Evolutionary conservation across 2,797 vertebrate genomes (phyloP).

Genomic region (Leucoraja ocellata): DNA sequence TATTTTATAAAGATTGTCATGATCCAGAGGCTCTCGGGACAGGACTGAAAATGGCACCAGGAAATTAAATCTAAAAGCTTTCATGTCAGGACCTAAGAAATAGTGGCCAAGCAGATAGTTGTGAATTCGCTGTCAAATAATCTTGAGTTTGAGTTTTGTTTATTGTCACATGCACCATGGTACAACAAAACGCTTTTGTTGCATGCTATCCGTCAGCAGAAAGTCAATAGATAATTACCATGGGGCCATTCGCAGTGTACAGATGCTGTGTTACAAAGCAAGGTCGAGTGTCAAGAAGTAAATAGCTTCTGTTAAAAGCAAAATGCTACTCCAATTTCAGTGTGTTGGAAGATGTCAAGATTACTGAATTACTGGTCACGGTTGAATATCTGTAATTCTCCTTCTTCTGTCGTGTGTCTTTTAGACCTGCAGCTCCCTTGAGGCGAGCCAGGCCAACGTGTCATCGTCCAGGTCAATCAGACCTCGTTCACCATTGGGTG

Average conservation of each 20-base stretch:
- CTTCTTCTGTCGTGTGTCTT: too few species aligned
- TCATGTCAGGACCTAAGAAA: not conserved
- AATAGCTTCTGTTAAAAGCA: not conserved
- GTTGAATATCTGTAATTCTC: not conserved
- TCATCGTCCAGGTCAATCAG: too few species aligned
- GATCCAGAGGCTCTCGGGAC: not conserved
- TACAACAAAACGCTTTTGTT: too few species aligned
- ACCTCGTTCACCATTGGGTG: too few species aligned
- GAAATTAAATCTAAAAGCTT: not conserved
- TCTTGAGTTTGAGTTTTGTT: too few species aligned
- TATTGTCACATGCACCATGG: too few species aligned
- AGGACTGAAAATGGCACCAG: not conserved
- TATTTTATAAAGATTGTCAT: not conserved
- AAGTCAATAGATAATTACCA: too few species aligned
- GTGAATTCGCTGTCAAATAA: not conserved
- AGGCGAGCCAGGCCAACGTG: too few species aligned
- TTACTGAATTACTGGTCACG: not conserved
- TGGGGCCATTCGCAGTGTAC: too few species aligned
- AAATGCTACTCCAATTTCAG: not conserved
- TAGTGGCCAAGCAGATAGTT: not conserved
- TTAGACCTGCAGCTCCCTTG: too few species aligned
- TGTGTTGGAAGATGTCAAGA: not conserved
- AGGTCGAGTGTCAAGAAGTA: not conserved
- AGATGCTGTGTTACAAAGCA: too few species aligned
- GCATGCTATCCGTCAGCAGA: too few species aligned